phyloP scores from a whole-genome alignment of 2,888 invertebrate genomes.

The Lordiphosa andalusiaca region DNA sequence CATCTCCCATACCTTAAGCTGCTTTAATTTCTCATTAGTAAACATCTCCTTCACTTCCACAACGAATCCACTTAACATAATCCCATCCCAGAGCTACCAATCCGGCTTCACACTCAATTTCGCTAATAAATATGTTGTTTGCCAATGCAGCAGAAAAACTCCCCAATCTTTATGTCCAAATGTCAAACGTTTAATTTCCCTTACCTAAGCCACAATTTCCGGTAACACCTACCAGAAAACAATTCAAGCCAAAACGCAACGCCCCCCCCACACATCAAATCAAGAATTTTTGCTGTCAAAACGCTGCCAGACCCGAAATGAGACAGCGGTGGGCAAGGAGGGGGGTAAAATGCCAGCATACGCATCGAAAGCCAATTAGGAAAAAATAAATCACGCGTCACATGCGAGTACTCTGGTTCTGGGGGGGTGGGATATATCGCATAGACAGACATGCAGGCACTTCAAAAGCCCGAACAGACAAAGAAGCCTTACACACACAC shows the following conservation, averaged over 20 bases:
- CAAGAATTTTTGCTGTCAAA: conserved; percentile 68
- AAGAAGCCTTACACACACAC: conserved; percentile 34
- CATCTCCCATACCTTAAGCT: no score
- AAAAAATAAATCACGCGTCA: conserved; percentile 64
- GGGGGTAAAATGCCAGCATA: conserved; percentile 47
- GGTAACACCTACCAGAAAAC: conserved; percentile 52
- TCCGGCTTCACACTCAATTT: conserved; percentile 61
- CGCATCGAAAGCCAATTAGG: conserved; percentile 73
- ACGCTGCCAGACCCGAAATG: conserved; percentile 39
- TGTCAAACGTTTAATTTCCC: conserved; percentile 60
- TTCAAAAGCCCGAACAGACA: conserved; percentile 37
- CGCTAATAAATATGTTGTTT: conserved; percentile 68
- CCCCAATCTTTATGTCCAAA: conserved; percentile 23
- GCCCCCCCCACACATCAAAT: conserved; percentile 54
- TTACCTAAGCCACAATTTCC: conserved; percentile 68
- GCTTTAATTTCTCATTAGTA: conserved; percentile 13
- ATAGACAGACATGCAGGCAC: conserved; percentile 34
- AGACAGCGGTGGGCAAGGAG: conserved; percentile 1
- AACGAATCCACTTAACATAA: conserved; percentile 54
- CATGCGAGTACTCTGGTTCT: conserved; percentile 48
- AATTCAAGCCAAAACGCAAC: conserved; percentile 36
- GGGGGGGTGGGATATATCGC: conserved; percentile 1
- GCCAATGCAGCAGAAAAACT: conserved; percentile 43
- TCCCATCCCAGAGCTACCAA: conserved; percentile 17
- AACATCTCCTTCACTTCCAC: background rate